A percentile compares a stretch with the other conserved stretches of the same genome.
These are phyloP conservation scores for Zosterops japonicus DNA, from an alignment of 2,113 vertebrate genomes.

Conservation along the genomic window DNA sequence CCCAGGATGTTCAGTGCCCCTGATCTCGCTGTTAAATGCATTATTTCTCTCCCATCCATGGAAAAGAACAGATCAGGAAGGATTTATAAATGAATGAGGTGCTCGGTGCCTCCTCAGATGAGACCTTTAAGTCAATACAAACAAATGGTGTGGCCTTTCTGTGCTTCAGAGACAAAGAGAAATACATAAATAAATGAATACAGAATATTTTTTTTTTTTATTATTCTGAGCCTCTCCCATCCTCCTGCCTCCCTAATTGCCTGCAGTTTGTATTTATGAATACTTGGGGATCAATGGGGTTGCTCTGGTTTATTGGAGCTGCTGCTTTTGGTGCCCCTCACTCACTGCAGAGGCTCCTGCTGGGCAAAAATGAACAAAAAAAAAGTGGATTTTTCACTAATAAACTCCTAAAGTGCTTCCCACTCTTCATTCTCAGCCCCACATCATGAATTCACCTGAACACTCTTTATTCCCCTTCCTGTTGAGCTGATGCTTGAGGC, in stretches of 20 bases:
- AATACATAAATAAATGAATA: neutral
- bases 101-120: neutral
- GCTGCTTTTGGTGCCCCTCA: neutral
- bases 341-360: neutral
- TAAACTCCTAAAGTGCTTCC: neutral
- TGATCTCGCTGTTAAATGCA: rapidly evolving
- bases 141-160: neutral
- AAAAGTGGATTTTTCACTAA: neutral
- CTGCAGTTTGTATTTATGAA: neutral
- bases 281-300: neutral
- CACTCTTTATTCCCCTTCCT: neutral
- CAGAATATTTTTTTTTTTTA: neutral
- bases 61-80: neutral
- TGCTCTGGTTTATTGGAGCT: neutral
- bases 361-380: too few relatives aligned
- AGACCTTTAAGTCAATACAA: neutral
- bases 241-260: neutral
- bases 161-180: neutral
- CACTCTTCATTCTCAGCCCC: neutral
- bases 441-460: neutral
- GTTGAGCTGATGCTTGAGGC: neutral
- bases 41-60: rapidly evolving
- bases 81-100: neutral
- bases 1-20: neutral
- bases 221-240: neutral